Base-by-base conservation (phyloP, 2,888 invertebrate genomes). In the Luperina nickerlii region DNA sequence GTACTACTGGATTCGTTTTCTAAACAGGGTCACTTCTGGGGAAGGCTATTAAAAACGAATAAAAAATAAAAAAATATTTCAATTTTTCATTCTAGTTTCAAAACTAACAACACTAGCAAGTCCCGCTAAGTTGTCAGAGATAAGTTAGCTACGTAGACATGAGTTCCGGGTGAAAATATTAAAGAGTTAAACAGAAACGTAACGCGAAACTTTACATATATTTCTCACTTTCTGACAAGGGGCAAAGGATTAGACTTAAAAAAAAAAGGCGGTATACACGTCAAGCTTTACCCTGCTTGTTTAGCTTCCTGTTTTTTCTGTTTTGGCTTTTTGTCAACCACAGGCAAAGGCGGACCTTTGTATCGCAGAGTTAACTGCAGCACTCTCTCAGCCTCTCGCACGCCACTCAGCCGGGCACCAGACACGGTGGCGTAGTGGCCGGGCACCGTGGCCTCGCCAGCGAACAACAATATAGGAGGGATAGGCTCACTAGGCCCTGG, bases 391-490 rank as follows among this genome's bases (percentile, higher is more conserved):
- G 98, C 98, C 94, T 98, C 98, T 75, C 98, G 96, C 74, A 98
- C 97, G 1, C 98, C 98, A 87, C 98, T 98, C 69, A 98, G 93
- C 77, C 98, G 96, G 0, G 98, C 98, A 0, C 98, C 98, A 84
- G 98, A 98, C 0, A 98, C 97, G 0, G 98, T 98, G 6, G 96
- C 98, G 89, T 97, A 98, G 84, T 98, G 98, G 1, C 98, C 97
- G 0, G 98, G 97, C 57, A 98, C 98, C 0, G 98, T 98, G 0
- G 98, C 98, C 93, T 98, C 98, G 0, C 98, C 98, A 27, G 98
- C 98, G 91, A 98, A 98, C 70, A 98, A 93, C 63, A 98, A 94
- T 69, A 98, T 97, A 0, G 98, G 98, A 0, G 98, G 97, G n/a
- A 97, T 94, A 0, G 98, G 97, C 63, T 95, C 95, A 82, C 97